Evolutionary conservation across 2,888 invertebrate genomes (phyloP).

Genomic region (Oscheius sp.): DNA sequence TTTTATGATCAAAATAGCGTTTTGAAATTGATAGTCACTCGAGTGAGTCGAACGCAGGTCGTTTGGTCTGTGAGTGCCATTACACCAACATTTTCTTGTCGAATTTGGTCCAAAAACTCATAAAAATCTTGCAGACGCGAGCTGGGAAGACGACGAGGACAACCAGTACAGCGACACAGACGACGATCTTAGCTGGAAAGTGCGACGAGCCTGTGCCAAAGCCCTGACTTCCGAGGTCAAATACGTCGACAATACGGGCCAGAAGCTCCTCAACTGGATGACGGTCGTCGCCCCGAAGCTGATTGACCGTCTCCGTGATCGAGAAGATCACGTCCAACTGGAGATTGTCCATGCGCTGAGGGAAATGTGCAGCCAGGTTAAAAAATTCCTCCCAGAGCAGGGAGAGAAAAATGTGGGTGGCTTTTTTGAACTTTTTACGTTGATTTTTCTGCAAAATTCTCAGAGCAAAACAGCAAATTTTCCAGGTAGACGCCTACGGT

Average conservation of each 20-base stretch:
- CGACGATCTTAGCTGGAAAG: constrained; percentile 97
- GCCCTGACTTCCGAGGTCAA: constrained; percentile 87
- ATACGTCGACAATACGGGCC: constrained; percentile 81
- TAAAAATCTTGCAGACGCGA: constrained; percentile 2
- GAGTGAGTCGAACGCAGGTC: too few species aligned
- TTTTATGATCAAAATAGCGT: too few species aligned
- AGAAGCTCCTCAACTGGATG: constrained; percentile 89
- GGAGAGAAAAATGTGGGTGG: constrained; percentile 11
- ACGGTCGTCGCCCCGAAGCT: constrained; percentile 88
- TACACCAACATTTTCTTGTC: too few species aligned
- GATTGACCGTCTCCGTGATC: constrained; percentile 81
- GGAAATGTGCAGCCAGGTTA: constrained; percentile 16
- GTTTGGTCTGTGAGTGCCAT: too few species aligned
- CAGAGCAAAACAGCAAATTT: not conserved
- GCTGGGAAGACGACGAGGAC: constrained; percentile 77
- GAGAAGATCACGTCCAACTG: constrained; percentile 95
- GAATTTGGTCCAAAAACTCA: not conserved
- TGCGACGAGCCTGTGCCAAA: constrained; percentile 92
- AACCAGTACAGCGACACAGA: constrained; percentile 95
- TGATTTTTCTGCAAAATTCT: too few species aligned
- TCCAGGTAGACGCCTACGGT: constrained; percentile 13
- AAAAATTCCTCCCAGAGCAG: constrained; percentile 18
- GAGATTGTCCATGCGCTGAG: constrained; percentile 91
- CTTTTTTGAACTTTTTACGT: not conserved
- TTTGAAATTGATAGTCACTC: too few species aligned